A percentile compares a stretch with the other conserved stretches of the same genome.
phyloP scores from a whole-genome alignment of 1,140 invertebrate species.

The Drosophila fuyamai region DNA sequence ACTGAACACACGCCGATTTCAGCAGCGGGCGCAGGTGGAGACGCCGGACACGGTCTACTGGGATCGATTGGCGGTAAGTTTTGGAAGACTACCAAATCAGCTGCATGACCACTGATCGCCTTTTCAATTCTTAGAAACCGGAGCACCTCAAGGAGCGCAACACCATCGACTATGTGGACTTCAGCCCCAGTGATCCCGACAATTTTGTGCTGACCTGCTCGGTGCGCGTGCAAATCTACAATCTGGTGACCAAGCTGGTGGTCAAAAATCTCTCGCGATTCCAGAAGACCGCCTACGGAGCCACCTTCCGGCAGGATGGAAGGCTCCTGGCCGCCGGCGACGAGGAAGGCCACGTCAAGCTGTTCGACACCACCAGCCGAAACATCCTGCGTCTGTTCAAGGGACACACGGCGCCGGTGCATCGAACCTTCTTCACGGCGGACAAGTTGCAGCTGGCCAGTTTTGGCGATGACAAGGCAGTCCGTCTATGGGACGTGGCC shows the following conservation, averaged over 20 bases:
- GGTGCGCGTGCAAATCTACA: slow-evolving; percentile 95
- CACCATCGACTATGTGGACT: slow-evolving; percentile 95
- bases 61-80: slow-evolving; percentile 91
- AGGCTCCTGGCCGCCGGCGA: slow-evolving; percentile 93
- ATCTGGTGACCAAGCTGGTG: slow-evolving; percentile 93
- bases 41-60: slow-evolving; percentile 93
- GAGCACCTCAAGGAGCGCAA: slow-evolving; percentile 96
- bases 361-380: slow-evolving; percentile 94
- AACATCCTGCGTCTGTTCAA: slow-evolving; percentile 89
- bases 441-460: slow-evolving; percentile 93
- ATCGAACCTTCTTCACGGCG: slow-evolving; percentile 93
- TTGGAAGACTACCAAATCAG: neutral
- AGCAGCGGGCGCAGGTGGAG: slow-evolving; percentile 88
- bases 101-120: slow-evolving; percentile 4
- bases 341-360: slow-evolving; percentile 93
- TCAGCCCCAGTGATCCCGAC: slow-evolving; percentile 94
- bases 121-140: slow-evolving; percentile 88
- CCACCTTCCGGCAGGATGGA: slow-evolving; percentile 94
- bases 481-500: slow-evolving; percentile 95
- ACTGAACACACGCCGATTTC: slow-evolving; percentile 90
- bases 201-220: slow-evolving; percentile 96
- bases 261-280: slow-evolving; percentile 94
- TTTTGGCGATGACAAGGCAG: slow-evolving; percentile 97
- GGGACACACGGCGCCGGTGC: slow-evolving; percentile 88
- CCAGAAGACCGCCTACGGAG: slow-evolving; percentile 94